Percentiles rank a stretch among this genome's conserved stretches.
Evolutionary conservation across 2,113 vertebrate genomes (phyloP).

Genomic region (Crotalus horridus): DNA sequence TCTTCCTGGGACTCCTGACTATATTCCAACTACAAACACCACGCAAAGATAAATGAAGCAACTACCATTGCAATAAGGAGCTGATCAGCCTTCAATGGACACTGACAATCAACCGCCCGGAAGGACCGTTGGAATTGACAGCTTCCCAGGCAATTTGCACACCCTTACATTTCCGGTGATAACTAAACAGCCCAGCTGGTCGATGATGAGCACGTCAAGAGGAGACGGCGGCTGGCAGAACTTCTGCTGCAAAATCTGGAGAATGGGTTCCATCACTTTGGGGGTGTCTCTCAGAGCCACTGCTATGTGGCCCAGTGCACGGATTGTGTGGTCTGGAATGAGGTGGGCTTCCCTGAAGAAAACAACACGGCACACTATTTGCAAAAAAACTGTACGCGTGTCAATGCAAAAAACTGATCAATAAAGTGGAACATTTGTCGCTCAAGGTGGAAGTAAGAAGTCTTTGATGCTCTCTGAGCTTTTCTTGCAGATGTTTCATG

Average conservation of each 20-base stretch:
- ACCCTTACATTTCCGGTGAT: constrained; percentile 92
- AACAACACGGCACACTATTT: neutral
- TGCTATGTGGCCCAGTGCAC: constrained; percentile 90
- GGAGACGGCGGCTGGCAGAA: constrained; percentile 93
- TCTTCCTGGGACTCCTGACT: too few relatives aligned
- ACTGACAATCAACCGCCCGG: neutral
- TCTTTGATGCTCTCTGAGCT: too few relatives aligned
- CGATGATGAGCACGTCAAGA: constrained; percentile 91
- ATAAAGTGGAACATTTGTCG: too few relatives aligned
- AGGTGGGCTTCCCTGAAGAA: constrained; percentile 85
- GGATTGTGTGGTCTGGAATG: constrained; percentile 95
- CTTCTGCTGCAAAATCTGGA: constrained; percentile 96
- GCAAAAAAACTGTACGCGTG: neutral
- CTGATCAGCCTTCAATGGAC: neutral
- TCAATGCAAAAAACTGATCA: neutral
- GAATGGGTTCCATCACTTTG: constrained; percentile 93
- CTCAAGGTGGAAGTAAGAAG: too few relatives aligned
- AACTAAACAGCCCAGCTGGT: constrained; percentile 95
- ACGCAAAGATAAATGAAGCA: neutral
- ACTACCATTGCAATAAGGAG: neutral
- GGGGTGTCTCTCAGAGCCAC: constrained; percentile 92
- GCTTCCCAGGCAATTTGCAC: neutral
- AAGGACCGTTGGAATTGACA: neutral
- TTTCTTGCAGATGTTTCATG: too few relatives aligned
- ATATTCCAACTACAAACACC: neutral